phyloP scores from a whole-genome alignment of 2,113 vertebrate species.

The Meleagris gallopavo region DNA sequence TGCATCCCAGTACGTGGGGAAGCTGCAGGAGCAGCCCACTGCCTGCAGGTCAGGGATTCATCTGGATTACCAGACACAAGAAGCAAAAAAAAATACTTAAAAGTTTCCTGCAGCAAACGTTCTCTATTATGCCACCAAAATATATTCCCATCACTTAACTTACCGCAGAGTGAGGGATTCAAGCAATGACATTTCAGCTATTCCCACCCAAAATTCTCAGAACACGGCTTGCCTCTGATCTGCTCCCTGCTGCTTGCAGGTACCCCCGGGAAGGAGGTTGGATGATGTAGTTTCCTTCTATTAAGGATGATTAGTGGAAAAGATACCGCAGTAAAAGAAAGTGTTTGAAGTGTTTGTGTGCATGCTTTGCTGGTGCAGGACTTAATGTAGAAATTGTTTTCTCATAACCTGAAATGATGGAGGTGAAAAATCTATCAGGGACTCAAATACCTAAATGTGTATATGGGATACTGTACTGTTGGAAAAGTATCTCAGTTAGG shows the following conservation, averaged over 20 bases:
- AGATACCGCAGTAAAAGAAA: not conserved
- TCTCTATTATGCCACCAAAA: too few species aligned
- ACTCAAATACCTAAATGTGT: not conserved
- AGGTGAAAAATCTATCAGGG: not conserved
- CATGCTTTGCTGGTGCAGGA: not conserved
- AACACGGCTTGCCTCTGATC: not conserved
- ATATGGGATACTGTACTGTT: not conserved
- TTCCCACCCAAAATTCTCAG: not conserved
- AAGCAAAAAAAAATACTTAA: not conserved
- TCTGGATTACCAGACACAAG: not conserved
- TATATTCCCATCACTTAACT: not conserved
- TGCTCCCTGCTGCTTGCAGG: not conserved
- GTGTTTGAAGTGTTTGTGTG: not conserved
- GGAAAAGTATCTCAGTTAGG: too few species aligned
- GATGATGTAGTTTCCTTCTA: not conserved
- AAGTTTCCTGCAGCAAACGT: not conserved
- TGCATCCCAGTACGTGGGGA: not conserved
- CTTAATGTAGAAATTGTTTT: not conserved
- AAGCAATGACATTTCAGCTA: fast-evolving
- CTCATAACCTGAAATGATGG: fast-evolving
- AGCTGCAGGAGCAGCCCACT: not conserved
- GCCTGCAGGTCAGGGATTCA: not conserved
- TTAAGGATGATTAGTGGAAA: not conserved
- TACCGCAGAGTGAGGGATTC: fast-evolving
- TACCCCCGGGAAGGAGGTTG: not conserved